A percentile compares a stretch with the other conserved stretches of the same genome.
phyloP scores from a whole-genome alignment of 2,113 vertebrate genomes.

The Arenaria interpres region DNA sequence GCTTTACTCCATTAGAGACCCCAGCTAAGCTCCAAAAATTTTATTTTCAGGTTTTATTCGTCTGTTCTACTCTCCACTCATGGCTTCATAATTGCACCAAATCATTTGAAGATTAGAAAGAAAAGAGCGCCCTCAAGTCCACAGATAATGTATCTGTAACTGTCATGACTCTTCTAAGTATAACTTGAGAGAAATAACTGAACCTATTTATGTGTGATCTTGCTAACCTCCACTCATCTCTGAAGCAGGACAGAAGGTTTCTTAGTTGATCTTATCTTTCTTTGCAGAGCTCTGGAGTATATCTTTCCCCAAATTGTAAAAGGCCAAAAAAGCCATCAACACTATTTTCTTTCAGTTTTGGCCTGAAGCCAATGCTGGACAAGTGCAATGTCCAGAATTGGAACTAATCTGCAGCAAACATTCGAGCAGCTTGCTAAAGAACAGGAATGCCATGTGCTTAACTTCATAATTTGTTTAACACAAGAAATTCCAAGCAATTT shows the following conservation, averaged over 20 bases:
- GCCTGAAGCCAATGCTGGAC: not conserved
- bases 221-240: not conserved
- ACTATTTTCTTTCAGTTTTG: not conserved
- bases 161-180: not conserved
- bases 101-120: not conserved
- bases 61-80: not conserved
- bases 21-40: not conserved
- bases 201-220: not conserved
- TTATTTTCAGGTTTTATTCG: not conserved
- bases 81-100: not conserved
- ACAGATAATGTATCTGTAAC: not conserved
- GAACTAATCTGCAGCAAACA: not conserved
- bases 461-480: not conserved
- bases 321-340: not conserved
- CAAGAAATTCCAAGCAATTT: not conserved
- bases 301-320: not conserved
- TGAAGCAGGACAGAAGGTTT: slow-evolving; percentile 3
- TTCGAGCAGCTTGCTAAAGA: not conserved
- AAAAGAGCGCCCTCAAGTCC: not conserved
- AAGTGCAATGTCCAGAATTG: not conserved
- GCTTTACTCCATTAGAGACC: not conserved
- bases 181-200: not conserved
- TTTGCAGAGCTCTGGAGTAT: not conserved
- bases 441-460: not conserved
- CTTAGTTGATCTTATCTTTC: slow-evolving; percentile 1